A percentile compares a stretch with the other conserved stretches of the same genome.
Conservation (phyloP, 2,797 vertebrate genomes). For the Pelodytes ibericus region DNA sequence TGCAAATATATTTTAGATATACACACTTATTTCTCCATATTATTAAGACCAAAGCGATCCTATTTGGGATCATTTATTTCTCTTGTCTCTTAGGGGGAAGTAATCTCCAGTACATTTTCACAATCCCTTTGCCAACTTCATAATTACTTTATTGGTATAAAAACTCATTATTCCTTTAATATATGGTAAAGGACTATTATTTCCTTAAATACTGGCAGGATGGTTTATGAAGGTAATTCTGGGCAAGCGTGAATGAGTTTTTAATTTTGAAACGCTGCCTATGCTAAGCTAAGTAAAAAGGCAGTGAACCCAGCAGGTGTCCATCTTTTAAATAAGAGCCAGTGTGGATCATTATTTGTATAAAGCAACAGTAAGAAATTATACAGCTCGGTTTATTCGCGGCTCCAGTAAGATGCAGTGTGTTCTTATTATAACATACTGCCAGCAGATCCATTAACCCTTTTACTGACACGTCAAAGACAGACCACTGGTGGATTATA, state of each 20-base stretch:
- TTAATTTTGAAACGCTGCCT: constrained; percentile 74
- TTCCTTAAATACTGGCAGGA: constrained; percentile 27
- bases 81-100: too few species aligned
- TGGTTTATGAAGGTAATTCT: constrained; percentile 44
- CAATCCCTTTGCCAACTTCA: too few species aligned
- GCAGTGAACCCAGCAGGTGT: constrained; percentile 71
- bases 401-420: background rate
- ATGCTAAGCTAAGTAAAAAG: constrained; percentile 66
- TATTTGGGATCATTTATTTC: too few species aligned
- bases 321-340: constrained; percentile 72
- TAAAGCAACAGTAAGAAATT: constrained; percentile 61
- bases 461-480: constrained; percentile 6
- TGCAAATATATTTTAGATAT: too few species aligned
- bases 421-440: constrained; percentile 18
- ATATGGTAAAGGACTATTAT: constrained; percentile 12
- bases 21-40: too few species aligned
- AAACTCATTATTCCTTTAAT: constrained; percentile 14
- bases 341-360: constrained; percentile 68
- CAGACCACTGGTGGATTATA: background rate
- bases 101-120: too few species aligned
- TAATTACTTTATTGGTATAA: too few species aligned
- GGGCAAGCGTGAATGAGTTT: constrained; percentile 72
- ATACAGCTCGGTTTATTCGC: constrained; percentile 13
- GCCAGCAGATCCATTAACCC: constrained; percentile 17
- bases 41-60: too few species aligned